Conservation (phyloP, 1,140 invertebrate genomes). For the Polypedilum pembai region DNA sequence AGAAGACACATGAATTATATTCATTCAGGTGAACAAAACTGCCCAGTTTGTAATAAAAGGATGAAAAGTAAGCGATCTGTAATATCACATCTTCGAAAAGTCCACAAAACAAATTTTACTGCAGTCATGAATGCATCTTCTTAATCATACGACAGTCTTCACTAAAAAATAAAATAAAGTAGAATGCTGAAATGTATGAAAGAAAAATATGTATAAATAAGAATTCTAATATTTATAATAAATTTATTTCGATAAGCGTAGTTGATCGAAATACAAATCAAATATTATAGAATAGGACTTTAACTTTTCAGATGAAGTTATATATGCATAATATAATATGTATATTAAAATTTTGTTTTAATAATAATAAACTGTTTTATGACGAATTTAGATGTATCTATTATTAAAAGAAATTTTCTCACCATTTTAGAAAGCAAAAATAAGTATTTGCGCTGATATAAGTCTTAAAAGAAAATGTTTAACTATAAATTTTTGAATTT, state of each 20-base stretch:
- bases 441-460: neutral
- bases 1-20: neutral
- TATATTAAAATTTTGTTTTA: neutral
- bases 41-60: neutral
- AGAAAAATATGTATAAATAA: neutral
- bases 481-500: neutral
- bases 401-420: neutral
- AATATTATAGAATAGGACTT: neutral
- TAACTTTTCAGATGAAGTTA: neutral
- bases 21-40: neutral
- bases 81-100: neutral
- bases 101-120: neutral
- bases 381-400: neutral
- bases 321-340: constrained; percentile 1
- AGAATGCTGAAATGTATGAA: neutral
- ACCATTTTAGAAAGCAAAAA: neutral
- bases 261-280: neutral
- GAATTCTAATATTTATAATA: neutral
- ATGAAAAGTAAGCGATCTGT: neutral
- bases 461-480: too few species aligned
- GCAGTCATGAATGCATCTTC: neutral
- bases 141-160: neutral
- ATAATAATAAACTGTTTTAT: neutral
- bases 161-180: neutral
- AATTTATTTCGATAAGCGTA: neutral